These are phyloP conservation scores for Apodemus speciosus DNA, from an alignment of 2,113 vertebrate genomes.

Conservation along the genomic window DNA sequence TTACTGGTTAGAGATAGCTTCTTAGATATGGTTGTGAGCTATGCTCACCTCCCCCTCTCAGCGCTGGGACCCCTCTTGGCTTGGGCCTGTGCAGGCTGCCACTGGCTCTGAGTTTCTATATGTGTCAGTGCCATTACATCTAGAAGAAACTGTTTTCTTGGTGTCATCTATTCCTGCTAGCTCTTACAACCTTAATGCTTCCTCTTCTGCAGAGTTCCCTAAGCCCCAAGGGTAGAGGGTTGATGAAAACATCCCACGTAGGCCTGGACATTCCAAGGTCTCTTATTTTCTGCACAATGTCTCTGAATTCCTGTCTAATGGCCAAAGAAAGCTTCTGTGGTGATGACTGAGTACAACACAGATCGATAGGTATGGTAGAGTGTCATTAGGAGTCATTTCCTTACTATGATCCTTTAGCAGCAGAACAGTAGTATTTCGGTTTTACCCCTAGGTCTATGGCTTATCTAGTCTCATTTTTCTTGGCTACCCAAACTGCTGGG, in stretches of 20 bases:
- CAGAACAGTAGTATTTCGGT: neutral
- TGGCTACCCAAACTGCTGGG: neutral
- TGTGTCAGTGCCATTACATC: neutral
- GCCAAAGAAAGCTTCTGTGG: neutral
- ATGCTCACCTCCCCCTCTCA: neutral
- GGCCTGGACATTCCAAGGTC: neutral
- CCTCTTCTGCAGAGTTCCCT: neutral
- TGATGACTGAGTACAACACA: neutral
- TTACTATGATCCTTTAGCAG: neutral
- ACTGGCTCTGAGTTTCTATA: neutral
- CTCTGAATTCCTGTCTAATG: neutral
- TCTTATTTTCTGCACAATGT: neutral
- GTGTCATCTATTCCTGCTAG: neutral
- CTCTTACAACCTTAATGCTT: neutral
- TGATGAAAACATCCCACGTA: neutral
- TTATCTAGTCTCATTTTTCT: neutral
- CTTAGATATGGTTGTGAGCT: neutral
- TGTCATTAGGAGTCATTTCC: neutral
- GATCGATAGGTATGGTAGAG: neutral
- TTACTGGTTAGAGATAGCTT: neutral
- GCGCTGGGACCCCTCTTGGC: neutral
- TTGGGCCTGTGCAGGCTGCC: neutral
- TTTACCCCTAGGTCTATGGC: neutral
- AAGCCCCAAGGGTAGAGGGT: neutral
- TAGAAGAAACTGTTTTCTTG: neutral